A percentile compares a stretch with the other conserved stretches of the same genome.
phyloP scores from a whole-genome alignment of 2,888 invertebrate species.

The Drosophila stalkeri region DNA sequence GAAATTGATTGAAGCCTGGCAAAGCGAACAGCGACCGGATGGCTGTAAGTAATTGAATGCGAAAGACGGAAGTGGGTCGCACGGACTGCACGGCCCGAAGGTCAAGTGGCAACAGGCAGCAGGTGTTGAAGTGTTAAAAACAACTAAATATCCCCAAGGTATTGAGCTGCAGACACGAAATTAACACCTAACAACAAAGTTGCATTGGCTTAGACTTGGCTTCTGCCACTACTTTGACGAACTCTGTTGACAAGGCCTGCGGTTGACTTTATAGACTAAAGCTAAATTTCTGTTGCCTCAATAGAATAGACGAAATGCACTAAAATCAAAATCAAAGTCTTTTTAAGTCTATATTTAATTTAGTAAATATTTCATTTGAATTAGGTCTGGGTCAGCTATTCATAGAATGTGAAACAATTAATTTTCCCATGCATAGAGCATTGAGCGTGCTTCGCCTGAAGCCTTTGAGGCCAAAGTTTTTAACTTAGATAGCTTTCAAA shows the following conservation, averaged over 20 bases:
- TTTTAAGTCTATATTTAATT: conserved; percentile 14
- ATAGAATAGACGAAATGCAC: conserved; percentile 26
- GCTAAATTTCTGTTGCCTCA: conserved; percentile 25
- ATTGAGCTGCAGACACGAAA: conserved; percentile 12
- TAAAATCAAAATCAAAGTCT: conserved; percentile 24
- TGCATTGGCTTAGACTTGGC: not conserved
- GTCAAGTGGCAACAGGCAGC: conserved; percentile 10
- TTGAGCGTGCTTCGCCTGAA: not conserved
- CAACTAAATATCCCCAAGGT: conserved; percentile 31
- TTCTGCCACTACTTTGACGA: not conserved
- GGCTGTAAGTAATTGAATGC: conserved; percentile 62
- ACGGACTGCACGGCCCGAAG: not conserved
- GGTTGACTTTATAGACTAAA: conserved; percentile 5
- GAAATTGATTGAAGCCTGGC: conserved; percentile 53
- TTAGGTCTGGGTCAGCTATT: conserved; percentile 5
- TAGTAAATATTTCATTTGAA: conserved; percentile 12
- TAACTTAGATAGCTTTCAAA: conserved; percentile 4
- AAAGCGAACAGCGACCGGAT: not conserved
- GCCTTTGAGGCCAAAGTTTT: not conserved
- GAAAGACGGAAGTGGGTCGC: conserved; percentile 7
- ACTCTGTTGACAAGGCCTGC: conserved; percentile 6
- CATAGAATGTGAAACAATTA: conserved; percentile 30
- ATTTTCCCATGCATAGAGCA: not conserved
- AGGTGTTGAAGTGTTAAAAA: conserved; percentile 40
- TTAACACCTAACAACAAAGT: conserved; percentile 8